phyloP scores from a whole-genome alignment of 2,113 vertebrate genomes.

The Planiliza haematocheilus region DNA sequence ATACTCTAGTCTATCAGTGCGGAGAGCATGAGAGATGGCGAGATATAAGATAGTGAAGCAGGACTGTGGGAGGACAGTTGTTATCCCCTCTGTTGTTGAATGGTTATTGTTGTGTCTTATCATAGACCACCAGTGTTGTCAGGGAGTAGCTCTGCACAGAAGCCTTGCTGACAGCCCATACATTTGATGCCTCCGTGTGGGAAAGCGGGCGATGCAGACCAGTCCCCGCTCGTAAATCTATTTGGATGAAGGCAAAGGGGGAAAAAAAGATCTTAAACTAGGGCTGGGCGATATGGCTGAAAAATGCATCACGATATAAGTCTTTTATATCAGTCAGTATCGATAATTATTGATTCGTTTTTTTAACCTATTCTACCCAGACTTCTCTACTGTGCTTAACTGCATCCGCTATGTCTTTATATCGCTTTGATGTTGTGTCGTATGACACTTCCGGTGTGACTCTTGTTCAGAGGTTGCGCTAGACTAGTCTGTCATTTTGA shows the following conservation, averaged over 20 bases:
- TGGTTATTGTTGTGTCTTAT: slow-evolving; percentile 62
- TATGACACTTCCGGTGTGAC: too few species aligned
- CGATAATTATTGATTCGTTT: too few species aligned
- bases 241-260: neutral
- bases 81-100: slow-evolving; percentile 60
- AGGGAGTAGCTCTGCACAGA: slow-evolving; percentile 29
- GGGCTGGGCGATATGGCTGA: too few species aligned
- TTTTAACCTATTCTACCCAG: too few species aligned
- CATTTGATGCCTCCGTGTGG: slow-evolving; percentile 37
- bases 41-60: slow-evolving; percentile 49
- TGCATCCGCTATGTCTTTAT: too few species aligned
- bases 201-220: slow-evolving; percentile 8
- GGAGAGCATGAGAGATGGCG: slow-evolving; percentile 40
- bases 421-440: too few species aligned
- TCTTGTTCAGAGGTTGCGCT: too few species aligned
- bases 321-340: too few species aligned
- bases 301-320: too few species aligned
- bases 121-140: slow-evolving; percentile 65
- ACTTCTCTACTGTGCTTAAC: too few species aligned
- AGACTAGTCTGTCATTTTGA: too few species aligned
- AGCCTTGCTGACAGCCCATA: slow-evolving; percentile 46
- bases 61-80: slow-evolving; percentile 62
- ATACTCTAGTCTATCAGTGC: slow-evolving; percentile 60
- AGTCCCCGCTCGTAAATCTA: slow-evolving; percentile 13
- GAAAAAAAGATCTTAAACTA: neutral